These are phyloP conservation scores for Porphyrio hochstetteri DNA, from an alignment of 2,113 vertebrate species.

Conservation along the genomic window DNA sequence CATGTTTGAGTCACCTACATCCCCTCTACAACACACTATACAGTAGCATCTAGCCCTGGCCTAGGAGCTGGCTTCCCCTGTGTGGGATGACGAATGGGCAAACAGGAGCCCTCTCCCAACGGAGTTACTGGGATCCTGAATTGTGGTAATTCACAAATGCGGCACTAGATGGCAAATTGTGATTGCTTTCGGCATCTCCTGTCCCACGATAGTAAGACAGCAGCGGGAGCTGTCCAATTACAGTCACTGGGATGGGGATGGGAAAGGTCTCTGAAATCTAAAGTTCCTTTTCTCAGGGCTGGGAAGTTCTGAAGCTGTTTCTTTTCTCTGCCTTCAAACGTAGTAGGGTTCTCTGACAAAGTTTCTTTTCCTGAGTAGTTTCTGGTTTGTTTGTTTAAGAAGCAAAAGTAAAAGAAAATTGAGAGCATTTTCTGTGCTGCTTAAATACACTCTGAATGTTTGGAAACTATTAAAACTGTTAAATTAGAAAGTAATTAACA, in stretches of 20 bases:
- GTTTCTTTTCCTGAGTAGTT: background rate
- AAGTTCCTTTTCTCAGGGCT: background rate
- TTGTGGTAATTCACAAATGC: fast-evolving
- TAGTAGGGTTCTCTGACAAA: background rate
- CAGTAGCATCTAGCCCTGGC: background rate
- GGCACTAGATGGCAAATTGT: slow-evolving; percentile 24
- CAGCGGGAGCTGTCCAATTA: background rate
- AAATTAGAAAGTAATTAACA: background rate
- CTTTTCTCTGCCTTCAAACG: background rate
- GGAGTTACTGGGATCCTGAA: fast-evolving
- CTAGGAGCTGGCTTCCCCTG: background rate
- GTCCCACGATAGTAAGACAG: fast-evolving
- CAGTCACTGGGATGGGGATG: fast-evolving
- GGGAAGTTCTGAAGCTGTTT: no score
- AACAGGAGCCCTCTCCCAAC: background rate
- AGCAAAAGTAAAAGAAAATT: background rate
- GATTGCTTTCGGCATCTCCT: background rate
- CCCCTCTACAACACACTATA: background rate
- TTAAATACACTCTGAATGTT: background rate
- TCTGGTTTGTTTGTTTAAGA: background rate
- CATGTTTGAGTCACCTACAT: background rate
- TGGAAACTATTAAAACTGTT: background rate
- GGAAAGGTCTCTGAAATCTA: background rate
- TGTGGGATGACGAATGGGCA: background rate
- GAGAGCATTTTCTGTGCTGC: background rate